Evolutionary conservation across 2,888 invertebrate genomes (phyloP), one percentile per base, ranked within the genome.

Genomic region (Cerastis leucographa): DNA sequence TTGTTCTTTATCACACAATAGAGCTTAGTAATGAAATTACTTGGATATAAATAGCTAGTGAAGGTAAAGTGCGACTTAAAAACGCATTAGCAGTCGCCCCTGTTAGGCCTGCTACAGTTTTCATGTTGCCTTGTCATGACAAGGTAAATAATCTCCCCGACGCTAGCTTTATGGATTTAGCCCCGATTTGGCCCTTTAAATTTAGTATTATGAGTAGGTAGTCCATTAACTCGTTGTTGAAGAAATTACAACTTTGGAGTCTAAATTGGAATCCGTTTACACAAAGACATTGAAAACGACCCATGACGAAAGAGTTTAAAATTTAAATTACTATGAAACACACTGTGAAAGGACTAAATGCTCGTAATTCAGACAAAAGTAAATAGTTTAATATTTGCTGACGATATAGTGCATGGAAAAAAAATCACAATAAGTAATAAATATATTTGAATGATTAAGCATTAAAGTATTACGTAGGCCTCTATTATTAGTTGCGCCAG

Each of bases 401-500:
- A 62, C 35, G 42, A n/a, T 54, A 65, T 5, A 46, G 42, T 64
- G 54, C 62, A 74, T 29, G 11, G 25, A 77, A 73, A 65, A 73
- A 65, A 65, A 67, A n/a, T 14, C 8, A 77, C 42, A 84, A 74
- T 54, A 74, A 56, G 6, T 40, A 54, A 68, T 76, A 46, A 35
- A 61, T 68, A 73, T 75, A 84, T 80, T 80, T 80, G 1, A 78
- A 77, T 83, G 73, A 76, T 76, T 84, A 73, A 74, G 80, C 56
- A 69, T 61, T 54, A 74, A 80, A 83, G 64, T 17, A 79, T 82
- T 80, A 82, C 75, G 83, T 86, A 87, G 80, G 81, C 78, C 81
- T 77, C 72, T 78, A 83, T 87, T 83, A 89, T 84, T 84, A 85
- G 87, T 88, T 84, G 85, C 87, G 87, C 85, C 83, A 87, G 76